Percentiles rank a stretch among this genome's conserved stretches.
Conservation (phyloP, 2,888 invertebrate genomes). For the Meandrusa payeni region DNA sequence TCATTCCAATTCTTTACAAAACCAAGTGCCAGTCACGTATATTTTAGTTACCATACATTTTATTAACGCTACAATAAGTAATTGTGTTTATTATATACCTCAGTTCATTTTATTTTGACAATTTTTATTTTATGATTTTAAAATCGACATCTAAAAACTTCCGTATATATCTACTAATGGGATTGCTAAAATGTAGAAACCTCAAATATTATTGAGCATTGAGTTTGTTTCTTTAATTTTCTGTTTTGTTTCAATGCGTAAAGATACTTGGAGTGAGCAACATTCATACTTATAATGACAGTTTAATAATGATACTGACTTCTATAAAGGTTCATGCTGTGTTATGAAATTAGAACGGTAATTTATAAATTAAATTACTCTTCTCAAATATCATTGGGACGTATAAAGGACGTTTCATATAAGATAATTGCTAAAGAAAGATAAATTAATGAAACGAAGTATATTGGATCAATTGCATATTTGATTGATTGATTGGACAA, state of each 20-base stretch:
- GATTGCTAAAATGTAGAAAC: constrained; percentile 27
- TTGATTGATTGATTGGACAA: too few species aligned
- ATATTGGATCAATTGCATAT: too few species aligned
- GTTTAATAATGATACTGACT: too few species aligned
- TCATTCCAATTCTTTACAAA: too few species aligned
- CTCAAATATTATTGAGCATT: constrained; percentile 34
- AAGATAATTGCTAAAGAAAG: too few species aligned
- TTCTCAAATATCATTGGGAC: too few species aligned
- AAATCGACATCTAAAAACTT: constrained; percentile 47
- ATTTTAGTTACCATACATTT: constrained; percentile 29
- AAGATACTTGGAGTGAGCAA: constrained; percentile 15
- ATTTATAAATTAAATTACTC: too few species aligned
- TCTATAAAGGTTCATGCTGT: too few species aligned
- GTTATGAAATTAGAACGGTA: too few species aligned
- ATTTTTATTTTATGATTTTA: constrained; percentile 38
- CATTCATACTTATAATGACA: too few species aligned
- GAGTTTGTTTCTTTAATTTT: constrained; percentile 30
- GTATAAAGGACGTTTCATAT: too few species aligned
- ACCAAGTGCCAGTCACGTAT: constrained; percentile 3
- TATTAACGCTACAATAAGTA: constrained; percentile 53
- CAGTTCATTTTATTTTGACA: constrained; percentile 71
- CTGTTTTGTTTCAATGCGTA: not conserved
- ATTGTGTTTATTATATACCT: constrained; percentile 58
- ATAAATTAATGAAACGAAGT: too few species aligned
- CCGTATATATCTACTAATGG: constrained; percentile 25